Percentiles rank a stretch among this genome's conserved stretches.
phyloP scores from a whole-genome alignment of 1,140 invertebrate genomes.

The Uloborus diversus region DNA sequence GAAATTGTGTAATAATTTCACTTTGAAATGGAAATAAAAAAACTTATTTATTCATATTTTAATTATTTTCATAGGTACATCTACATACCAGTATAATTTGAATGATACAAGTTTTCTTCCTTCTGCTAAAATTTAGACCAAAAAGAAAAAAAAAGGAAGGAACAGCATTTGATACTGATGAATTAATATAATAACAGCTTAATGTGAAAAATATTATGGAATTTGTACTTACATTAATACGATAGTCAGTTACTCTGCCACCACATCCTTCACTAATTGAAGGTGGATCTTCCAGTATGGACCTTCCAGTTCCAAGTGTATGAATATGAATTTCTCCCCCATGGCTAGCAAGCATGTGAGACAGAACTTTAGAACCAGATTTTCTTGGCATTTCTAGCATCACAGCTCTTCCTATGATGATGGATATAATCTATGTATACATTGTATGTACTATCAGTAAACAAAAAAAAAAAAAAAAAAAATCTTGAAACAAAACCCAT shows the following conservation, averaged over 20 bases:
- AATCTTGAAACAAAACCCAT: background rate
- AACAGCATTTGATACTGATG: too few species aligned
- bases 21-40: too few species aligned
- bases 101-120: too few species aligned
- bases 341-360: conserved; percentile 91
- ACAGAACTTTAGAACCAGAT: conserved; percentile 84
- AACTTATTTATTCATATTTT: too few species aligned
- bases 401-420: conserved; percentile 73
- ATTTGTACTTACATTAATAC: conserved; percentile 65
- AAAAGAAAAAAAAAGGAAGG: background rate
- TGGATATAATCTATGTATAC: too few species aligned
- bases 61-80: too few species aligned
- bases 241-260: conserved; percentile 92
- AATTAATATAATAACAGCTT: too few species aligned
- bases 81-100: too few species aligned
- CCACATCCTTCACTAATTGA: conserved; percentile 93
- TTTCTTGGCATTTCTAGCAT: conserved; percentile 93
- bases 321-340: conserved; percentile 97
- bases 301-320: conserved; percentile 83
- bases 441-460: background rate
- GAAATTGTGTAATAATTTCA: too few species aligned
- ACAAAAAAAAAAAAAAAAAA: background rate
- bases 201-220: too few species aligned
- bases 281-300: conserved; percentile 92
- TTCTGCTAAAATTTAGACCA: too few species aligned